A percentile compares a stretch with the other conserved stretches of the same genome.
phyloP scores from a whole-genome alignment of 1,140 invertebrate species.

The Anadara kagoshimensis region DNA sequence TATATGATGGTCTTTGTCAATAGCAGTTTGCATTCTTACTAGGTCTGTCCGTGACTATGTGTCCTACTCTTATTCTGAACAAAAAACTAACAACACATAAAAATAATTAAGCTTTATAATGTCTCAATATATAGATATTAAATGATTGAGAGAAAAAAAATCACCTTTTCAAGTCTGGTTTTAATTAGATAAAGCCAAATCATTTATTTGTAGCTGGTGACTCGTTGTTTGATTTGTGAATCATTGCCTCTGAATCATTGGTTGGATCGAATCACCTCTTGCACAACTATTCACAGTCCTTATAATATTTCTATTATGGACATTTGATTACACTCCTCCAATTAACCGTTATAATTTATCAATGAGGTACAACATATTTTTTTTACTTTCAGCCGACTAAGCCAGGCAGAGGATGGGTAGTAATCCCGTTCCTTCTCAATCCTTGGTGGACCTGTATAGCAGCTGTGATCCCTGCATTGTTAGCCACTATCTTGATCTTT shows the following conservation, averaged over 20 bases:
- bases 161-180: not conserved
- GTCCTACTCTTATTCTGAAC: no score
- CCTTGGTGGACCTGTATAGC: constrained; percentile 89
- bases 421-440: constrained; percentile 90
- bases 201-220: not conserved
- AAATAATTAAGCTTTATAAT: no score
- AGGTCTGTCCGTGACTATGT: no score
- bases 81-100: no score
- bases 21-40: not conserved
- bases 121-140: no score
- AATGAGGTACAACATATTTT: not conserved
- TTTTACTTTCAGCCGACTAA: constrained; percentile 81
- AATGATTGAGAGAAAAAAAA: not conserved
- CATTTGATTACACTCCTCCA: not conserved
- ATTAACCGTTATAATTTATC: no score
- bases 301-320: not conserved
- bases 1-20: not conserved
- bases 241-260: not conserved
- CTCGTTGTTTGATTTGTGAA: not conserved
- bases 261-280: not conserved
- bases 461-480: constrained; percentile 90
- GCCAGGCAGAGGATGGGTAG: constrained; percentile 88
- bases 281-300: not conserved
- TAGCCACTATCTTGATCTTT: constrained; percentile 98
- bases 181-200: no score